Evolutionary conservation across 2,888 invertebrate genomes (phyloP).

Genomic region (Electrophaes corylata): DNA sequence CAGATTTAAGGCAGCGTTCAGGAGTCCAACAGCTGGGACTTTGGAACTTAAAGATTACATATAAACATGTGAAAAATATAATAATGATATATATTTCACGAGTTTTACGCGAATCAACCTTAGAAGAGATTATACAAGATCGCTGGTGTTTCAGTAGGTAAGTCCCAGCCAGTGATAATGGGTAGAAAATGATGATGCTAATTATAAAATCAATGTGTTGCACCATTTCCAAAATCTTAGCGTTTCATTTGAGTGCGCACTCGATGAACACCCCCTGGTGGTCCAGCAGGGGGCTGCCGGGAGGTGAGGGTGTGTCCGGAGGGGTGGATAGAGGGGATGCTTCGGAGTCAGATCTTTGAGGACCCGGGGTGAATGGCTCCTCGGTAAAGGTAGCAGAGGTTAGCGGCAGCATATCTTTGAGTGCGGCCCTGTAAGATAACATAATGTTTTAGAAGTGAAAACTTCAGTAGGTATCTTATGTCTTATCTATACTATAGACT

Average conservation of each 20-base stretch:
- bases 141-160: too few species aligned
- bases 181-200: not conserved
- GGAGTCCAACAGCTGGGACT: too few species aligned
- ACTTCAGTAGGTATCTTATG: too few species aligned
- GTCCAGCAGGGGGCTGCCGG: constrained; percentile 22
- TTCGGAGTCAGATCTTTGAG: constrained; percentile 29
- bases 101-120: not conserved
- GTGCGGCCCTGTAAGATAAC: constrained; percentile 68
- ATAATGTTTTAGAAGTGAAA: too few species aligned
- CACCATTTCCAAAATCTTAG: constrained; percentile 1
- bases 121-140: not conserved
- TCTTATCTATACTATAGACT: too few species aligned
- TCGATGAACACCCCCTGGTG: constrained; percentile 67
- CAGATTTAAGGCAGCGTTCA: not conserved
- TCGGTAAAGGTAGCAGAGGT: constrained; percentile 79
- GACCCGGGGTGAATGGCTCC: constrained; percentile 31
- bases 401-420: constrained; percentile 85
- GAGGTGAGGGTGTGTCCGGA: constrained; percentile 28
- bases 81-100: not conserved
- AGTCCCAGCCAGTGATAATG: too few species aligned
- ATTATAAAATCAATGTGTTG: constrained; percentile 1
- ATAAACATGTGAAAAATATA: not conserved
- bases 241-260: constrained; percentile 79
- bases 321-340: constrained; percentile 33
- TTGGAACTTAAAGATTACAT: not conserved